These are phyloP conservation scores for Oreotrochilus melanogaster DNA, from an alignment of 2,113 vertebrate species.

Conservation along the genomic window DNA sequence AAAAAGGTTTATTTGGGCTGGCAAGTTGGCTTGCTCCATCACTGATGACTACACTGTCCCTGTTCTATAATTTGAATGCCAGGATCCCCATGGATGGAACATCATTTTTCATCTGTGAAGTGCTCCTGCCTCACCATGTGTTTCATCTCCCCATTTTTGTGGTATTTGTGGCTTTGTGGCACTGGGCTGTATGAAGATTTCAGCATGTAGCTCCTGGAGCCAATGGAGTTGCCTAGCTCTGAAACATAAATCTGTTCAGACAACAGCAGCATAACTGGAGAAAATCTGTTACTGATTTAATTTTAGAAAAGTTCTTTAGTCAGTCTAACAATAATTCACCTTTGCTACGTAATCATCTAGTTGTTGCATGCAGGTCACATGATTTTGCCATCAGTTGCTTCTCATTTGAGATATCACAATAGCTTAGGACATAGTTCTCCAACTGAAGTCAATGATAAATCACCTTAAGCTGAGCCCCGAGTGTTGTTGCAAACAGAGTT, in stretches of 20 bases:
- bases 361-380: no score
- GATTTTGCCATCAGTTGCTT: neutral
- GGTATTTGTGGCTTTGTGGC: neutral
- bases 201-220: neutral
- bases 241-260: neutral
- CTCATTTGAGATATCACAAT: neutral
- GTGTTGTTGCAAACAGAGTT: no score
- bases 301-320: neutral
- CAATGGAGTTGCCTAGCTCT: neutral
- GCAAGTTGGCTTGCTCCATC: neutral
- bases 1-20: neutral
- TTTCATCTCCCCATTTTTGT: neutral
- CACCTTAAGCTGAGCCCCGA: neutral
- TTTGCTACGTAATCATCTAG: neutral
- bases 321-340: neutral
- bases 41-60: neutral
- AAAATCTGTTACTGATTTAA: neutral
- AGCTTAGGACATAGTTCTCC: neutral
- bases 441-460: neutral
- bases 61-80: neutral
- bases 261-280: neutral
- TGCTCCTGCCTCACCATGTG: neutral
- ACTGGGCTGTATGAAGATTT: accelerated
- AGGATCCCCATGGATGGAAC: neutral
- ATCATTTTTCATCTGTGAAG: neutral